Base-by-base conservation (phyloP, 23 tunicate genomes). In the Diplosoma virens region DNA sequence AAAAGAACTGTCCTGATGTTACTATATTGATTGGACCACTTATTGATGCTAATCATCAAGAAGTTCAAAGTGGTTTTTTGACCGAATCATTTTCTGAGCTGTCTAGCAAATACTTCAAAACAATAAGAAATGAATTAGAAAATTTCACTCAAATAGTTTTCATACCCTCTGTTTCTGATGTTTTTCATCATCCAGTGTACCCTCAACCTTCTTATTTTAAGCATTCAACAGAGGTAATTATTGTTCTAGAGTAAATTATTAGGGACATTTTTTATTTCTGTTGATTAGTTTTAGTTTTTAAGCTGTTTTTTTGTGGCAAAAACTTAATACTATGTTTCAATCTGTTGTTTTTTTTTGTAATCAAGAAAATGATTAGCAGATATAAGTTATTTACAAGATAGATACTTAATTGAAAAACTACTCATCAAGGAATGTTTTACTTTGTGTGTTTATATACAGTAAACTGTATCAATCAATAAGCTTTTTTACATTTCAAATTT, bases 11-110 rank as follows among this genome's bases (percentile, higher is more conserved):
- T 18, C 97, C 97, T 32, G 92, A 85, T 34, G 80, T 92, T 14
- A 85, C 97, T 1, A 60, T 92, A 0, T 18, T 92, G 26, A 65
- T 89, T 45, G 96, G 96, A 16, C 96, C 96, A 11, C n/a, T 89
- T 0, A 59, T 82, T 1, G 96, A 89, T 35, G 24, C 16, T 14
- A 81, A 76, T 22, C 66, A 76, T 31, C n/a, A 66, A 17, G 68
- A 53, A 24, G 54, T 81, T 29, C 45, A 63, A 54, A 47, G 59
- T 0, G 67, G 71, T 24, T 30, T 25, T 24, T 20, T 71, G 16
- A 59, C 33, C 24, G 46, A 61, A 22, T 46, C 95, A 1, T 61
- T 46, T 58, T 76, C 37, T 64, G 87, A 81, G 23, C 58, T 81
- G 25, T 75, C 55, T 1, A 25, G 59, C 28, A 63, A 75, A 22